Evolutionary conservation across 2,888 invertebrate species (phyloP).

Genomic region (Crioceris asparagi): DNA sequence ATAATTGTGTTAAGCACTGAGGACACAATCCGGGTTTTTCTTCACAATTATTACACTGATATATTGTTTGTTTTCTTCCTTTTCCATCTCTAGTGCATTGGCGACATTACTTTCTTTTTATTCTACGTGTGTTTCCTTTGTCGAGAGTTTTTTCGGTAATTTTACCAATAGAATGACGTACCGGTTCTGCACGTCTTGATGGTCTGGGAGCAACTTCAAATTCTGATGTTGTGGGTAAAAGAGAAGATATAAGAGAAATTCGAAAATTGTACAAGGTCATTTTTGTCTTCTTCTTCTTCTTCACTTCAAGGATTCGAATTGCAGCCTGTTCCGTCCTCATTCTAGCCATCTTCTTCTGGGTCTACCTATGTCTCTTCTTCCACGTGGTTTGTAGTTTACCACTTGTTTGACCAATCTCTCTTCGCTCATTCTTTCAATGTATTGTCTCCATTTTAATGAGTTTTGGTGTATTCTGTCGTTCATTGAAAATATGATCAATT

Average conservation of each 20-base stretch:
- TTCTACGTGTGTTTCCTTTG: neutral
- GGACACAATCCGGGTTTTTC: neutral
- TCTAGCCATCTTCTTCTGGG: no score
- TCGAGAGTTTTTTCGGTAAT: neutral
- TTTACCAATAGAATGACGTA: neutral
- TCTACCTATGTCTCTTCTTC: no score
- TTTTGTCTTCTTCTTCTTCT: no score
- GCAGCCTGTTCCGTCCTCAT: no score
- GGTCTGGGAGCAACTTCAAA: neutral
- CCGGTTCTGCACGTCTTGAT: no score
- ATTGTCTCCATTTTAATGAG: no score
- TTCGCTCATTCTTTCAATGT: no score
- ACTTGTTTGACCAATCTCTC: no score
- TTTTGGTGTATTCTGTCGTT: no score
- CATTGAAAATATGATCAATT: no score
- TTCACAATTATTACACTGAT: neutral
- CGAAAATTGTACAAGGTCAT: neutral
- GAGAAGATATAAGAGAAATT: neutral
- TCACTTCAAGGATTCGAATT: no score
- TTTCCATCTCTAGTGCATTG: neutral
- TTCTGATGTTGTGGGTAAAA: neutral
- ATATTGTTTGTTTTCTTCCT: slow-evolving; percentile 4
- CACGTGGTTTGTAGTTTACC: no score
- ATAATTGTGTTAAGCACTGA: neutral
- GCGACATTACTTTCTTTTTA: neutral